These are phyloP conservation scores for Adela reaumurella DNA, from an alignment of 2,888 invertebrate species.

Conservation along the genomic window DNA sequence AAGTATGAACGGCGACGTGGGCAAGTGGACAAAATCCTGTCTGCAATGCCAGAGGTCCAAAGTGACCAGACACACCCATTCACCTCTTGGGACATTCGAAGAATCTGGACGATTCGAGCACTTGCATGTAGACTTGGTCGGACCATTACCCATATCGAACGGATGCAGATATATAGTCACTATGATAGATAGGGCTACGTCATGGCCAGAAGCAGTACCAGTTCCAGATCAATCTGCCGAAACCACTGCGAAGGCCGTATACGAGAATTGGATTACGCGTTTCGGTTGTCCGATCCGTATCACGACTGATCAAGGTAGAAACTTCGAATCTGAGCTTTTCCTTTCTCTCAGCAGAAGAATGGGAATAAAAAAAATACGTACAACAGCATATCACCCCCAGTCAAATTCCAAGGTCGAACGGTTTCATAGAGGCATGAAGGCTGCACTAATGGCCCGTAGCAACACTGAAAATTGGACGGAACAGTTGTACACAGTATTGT, in stretches of 20 bases:
- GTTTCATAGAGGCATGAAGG: constrained; percentile 10
- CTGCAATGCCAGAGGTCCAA: not conserved
- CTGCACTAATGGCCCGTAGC: constrained; percentile 6
- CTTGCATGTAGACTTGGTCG: not conserved
- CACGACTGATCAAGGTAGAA: constrained; percentile 12
- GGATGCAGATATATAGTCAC: not conserved
- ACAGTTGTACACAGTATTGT: constrained; percentile 19
- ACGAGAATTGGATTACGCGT: constrained; percentile 1
- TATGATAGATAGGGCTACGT: not conserved
- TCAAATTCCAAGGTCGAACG: constrained; percentile 12
- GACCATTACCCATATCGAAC: not conserved
- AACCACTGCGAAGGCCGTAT: not conserved
- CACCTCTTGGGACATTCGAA: constrained; percentile 7
- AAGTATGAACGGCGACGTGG: not conserved
- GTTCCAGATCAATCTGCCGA: not conserved
- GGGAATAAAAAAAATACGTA: constrained; percentile 8
- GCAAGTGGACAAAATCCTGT: not conserved
- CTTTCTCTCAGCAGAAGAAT: constrained; percentile 6
- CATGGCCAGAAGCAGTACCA: not conserved
- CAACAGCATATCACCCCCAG: constrained; percentile 12
- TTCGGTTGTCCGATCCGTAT: constrained; percentile 12
- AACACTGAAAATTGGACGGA: constrained; percentile 13
- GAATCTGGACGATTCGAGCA: constrained; percentile 4
- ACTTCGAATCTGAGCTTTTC: constrained; percentile 12
- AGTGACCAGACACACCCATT: not conserved